These are phyloP conservation scores for Montipora cactus DNA, from an alignment of 64 coral and sea anemone genomes.

Conservation along the genomic window DNA sequence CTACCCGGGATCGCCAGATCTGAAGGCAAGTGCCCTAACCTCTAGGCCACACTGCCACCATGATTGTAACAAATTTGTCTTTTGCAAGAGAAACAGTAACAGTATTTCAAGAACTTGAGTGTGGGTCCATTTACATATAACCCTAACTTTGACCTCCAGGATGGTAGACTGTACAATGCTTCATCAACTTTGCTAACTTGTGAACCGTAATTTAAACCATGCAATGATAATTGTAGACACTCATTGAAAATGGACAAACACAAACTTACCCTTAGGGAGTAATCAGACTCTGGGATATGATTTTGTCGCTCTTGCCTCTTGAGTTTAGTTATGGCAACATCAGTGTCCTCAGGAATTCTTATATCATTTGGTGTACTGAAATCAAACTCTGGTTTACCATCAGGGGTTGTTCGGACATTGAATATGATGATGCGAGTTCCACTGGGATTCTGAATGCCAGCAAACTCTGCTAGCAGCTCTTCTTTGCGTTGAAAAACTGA, in stretches of 20 bases:
- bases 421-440: constrained; percentile 92
- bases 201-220: too few relatives aligned
- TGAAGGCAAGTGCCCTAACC: too few relatives aligned
- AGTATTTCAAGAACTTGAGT: too few relatives aligned
- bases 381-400: constrained; percentile 95
- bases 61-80: too few relatives aligned
- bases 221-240: neutral
- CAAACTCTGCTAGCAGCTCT: constrained; percentile 82
- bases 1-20: too few relatives aligned
- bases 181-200: too few relatives aligned
- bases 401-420: constrained; percentile 78
- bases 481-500: constrained; percentile 82
- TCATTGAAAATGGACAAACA: neutral
- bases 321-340: constrained; percentile 77
- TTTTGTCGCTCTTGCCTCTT: constrained; percentile 86
- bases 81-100: too few relatives aligned
- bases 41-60: too few relatives aligned
- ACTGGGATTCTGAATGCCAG: constrained; percentile 64
- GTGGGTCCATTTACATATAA: too few relatives aligned
- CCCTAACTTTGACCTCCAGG: too few relatives aligned
- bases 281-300: constrained; percentile 97
- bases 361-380: constrained; percentile 77
- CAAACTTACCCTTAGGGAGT: constrained; percentile 82
- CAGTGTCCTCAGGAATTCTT: constrained; percentile 88
- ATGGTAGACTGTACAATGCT: too few relatives aligned